Percentiles rank a stretch among this genome's conserved stretches.
phyloP scores from a whole-genome alignment of 2,797 vertebrate species.

The Apogon hyalosoma region DNA sequence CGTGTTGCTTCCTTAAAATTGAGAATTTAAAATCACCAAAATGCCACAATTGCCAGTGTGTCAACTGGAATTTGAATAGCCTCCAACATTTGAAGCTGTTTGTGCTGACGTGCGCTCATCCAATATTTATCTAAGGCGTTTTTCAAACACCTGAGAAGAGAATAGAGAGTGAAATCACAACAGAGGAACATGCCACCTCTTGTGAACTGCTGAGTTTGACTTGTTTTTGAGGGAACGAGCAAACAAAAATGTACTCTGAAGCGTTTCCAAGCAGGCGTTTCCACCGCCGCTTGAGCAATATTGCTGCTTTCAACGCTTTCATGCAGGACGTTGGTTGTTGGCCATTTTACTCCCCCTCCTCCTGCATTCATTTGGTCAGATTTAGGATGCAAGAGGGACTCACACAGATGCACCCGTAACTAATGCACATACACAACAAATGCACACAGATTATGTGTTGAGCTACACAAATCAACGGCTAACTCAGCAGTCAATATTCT shows the following conservation, averaged over 20 bases:
- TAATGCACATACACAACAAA: constrained; percentile 13
- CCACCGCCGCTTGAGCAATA: not conserved
- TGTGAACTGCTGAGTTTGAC: constrained; percentile 64
- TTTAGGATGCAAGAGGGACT: constrained; percentile 19
- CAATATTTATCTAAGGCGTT: constrained; percentile 66
- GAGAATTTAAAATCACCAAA: constrained; percentile 29
- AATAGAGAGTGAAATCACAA: constrained; percentile 51
- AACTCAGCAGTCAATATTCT: constrained; percentile 62
- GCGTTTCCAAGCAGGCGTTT: constrained; percentile 42
- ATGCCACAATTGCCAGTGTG: constrained; percentile 23
- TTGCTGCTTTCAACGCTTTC: constrained; percentile 36
- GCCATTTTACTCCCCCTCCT: constrained; percentile 19
- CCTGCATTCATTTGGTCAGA: constrained; percentile 15
- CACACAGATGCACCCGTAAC: constrained; percentile 26
- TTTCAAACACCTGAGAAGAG: constrained; percentile 59
- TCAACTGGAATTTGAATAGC: constrained; percentile 31
- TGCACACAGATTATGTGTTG: constrained; percentile 24
- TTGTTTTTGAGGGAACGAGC: constrained; percentile 54
- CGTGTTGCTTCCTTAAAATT: constrained; percentile 9
- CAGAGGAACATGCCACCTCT: constrained; percentile 50
- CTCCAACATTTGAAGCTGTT: constrained; percentile 41
- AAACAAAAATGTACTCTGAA: constrained; percentile 59
- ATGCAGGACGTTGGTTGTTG: constrained; percentile 5
- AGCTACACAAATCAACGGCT: constrained; percentile 52
- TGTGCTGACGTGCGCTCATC: constrained; percentile 66